Evolutionary conservation across 2,113 vertebrate genomes (phyloP).

Genomic region (Bubo bubo): DNA sequence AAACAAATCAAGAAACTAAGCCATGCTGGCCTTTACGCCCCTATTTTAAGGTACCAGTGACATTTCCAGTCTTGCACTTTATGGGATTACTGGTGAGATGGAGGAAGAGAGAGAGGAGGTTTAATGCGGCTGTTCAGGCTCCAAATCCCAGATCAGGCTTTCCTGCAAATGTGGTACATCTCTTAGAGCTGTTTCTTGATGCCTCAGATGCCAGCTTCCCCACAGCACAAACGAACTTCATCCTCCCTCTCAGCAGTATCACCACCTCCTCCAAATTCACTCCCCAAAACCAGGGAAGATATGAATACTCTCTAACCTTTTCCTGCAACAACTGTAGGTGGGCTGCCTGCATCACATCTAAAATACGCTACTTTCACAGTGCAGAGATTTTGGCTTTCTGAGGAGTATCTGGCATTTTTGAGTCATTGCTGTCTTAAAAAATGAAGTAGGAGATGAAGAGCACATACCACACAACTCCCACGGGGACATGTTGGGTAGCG

Average conservation of each 20-base stretch:
- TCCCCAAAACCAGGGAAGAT: not conserved
- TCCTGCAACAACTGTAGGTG: conserved; percentile 17
- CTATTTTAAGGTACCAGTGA: conserved; percentile 17
- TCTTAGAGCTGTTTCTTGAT: not conserved
- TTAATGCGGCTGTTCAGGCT: not conserved
- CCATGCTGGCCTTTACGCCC: not conserved
- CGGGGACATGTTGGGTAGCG: not conserved
- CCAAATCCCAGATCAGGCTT: not conserved
- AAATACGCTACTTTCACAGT: not conserved
- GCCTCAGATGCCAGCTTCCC: not conserved
- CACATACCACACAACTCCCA: not conserved
- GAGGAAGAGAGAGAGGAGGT: not conserved
- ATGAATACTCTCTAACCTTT: conserved; percentile 40
- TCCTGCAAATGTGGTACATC: not conserved
- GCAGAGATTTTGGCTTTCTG: conserved; percentile 16
- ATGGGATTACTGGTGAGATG: not conserved
- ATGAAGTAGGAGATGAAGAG: not conserved
- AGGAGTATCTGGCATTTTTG: conserved; percentile 15
- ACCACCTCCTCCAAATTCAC: conserved; percentile 35
- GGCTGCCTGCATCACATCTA: conserved; percentile 19
- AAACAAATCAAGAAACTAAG: not conserved
- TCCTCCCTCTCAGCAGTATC: not conserved
- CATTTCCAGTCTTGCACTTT: not conserved
- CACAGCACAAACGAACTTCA: conserved; percentile 11
- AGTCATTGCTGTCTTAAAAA: conserved; percentile 1